Evolutionary conservation across 2,888 invertebrate species (phyloP).

Genomic region (Villa cingulata): DNA sequence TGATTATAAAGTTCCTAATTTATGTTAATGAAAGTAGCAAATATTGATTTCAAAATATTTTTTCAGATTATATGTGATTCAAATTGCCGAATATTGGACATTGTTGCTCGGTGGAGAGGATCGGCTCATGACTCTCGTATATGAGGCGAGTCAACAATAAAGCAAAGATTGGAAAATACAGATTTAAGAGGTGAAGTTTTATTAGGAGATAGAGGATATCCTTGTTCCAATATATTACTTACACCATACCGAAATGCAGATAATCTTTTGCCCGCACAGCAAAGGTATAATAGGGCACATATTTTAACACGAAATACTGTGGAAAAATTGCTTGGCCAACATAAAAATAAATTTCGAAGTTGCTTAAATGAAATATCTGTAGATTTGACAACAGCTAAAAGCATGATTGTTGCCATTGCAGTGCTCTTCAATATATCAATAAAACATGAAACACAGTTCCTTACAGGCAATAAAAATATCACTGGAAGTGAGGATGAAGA

Average conservation of each 20-base stretch:
- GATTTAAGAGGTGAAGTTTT: background rate
- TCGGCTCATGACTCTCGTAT: background rate
- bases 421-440: background rate
- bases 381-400: background rate
- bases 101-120: too few relatives aligned
- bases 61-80: too few relatives aligned
- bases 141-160: background rate
- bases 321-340: background rate
- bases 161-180: background rate
- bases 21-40: too few relatives aligned
- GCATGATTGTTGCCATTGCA: slow-evolving; percentile 1
- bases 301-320: background rate
- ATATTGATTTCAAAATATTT: too few relatives aligned
- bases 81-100: too few relatives aligned
- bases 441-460: background rate
- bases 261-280: background rate
- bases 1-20: too few relatives aligned
- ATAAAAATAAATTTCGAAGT: slow-evolving; percentile 1
- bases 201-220: background rate
- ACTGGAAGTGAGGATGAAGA: too few relatives aligned
- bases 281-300: background rate
- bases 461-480: too few relatives aligned
- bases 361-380: background rate
- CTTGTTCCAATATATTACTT: background rate
- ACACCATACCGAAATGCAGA: background rate